Base-by-base conservation (phyloP, 2,113 vertebrate species). In the Sinocyclocheilus rhinocerous region DNA sequence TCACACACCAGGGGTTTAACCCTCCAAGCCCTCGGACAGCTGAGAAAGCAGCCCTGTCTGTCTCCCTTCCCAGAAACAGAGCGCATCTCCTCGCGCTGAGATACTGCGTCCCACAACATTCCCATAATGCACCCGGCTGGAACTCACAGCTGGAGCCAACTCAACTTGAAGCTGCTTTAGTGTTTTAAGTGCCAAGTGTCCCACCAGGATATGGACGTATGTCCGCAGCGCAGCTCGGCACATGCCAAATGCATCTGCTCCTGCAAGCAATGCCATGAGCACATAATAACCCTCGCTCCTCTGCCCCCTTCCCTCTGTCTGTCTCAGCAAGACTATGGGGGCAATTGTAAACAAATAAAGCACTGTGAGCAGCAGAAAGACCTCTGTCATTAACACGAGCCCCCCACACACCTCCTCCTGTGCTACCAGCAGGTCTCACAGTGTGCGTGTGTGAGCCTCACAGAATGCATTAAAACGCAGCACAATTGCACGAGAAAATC, bases 291-390 rank as follows among this genome's bases (percentile, higher is more conserved):
- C 88, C 88, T 87, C 59, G 55, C 85, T 88, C 55, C 70, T 61
- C 78, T 81, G 76, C 76, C 45, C 84, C 63, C 36, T 70, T 73
- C 84, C 55, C 72, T 86, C 55, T 85, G 55, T 59, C 86, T 63
- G 77, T 76, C 63, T 61, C 84, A 85, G 78, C 65, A n/a, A 77
- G 78, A 78, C 86, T 85, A 81, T 83, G 84, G 90, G 91, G 91
- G 88, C 83, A 88, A 88, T 83, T 67, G 89, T 90, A 93, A 91
- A 95, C 94, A 95, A 94, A 92, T 90, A 86, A 90, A 86, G 88
- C 92, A 93, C 93, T 95, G 94, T 95, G 89, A 90, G 76, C 69
- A 88, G 69, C 89, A 94, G 93, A 94, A 84, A 94, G 93, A 89
- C 91, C 93, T 93, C 94, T 94, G 93, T 95, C 93, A 94, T 90